phyloP scores from a whole-genome alignment of 2,113 vertebrate genomes.

The Laticauda laticaudata region DNA sequence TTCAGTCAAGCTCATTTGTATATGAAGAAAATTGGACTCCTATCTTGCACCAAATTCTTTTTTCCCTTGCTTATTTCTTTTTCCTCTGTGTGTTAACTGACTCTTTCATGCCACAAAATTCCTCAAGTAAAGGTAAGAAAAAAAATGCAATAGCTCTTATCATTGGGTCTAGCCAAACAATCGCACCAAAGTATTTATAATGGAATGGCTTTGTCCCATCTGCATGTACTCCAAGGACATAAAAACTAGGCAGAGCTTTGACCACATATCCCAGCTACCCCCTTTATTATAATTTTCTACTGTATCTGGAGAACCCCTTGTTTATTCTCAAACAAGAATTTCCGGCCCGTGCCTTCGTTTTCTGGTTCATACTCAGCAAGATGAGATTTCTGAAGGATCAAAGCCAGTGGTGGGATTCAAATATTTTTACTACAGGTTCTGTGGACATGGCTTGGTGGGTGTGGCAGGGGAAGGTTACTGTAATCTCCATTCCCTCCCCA shows the following conservation, averaged over 20 bases:
- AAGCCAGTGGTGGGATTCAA: too few species aligned
- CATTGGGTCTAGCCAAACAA: neutral
- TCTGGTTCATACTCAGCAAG: neutral
- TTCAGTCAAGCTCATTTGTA: neutral
- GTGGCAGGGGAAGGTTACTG: too few species aligned
- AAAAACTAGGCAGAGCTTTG: neutral
- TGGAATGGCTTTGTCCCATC: neutral
- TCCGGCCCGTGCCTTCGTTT: neutral
- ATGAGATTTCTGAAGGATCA: neutral
- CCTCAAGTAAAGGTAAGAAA: neutral
- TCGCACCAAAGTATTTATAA: neutral
- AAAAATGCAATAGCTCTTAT: neutral
- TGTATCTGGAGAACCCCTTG: neutral
- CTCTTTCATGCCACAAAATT: neutral
- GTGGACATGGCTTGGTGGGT: too few species aligned
- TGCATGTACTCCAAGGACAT: neutral
- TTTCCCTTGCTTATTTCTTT: neutral
- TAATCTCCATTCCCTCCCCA: too few species aligned
- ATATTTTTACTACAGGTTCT: too few species aligned
- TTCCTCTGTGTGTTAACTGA: neutral
- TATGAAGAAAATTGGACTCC: neutral
- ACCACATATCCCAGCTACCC: neutral
- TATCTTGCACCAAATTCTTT: neutral
- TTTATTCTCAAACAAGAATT: neutral
- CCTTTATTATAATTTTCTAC: neutral